phyloP scores from a whole-genome alignment of 2,888 invertebrate genomes.

The Aphelenchoides bicaudatus region DNA sequence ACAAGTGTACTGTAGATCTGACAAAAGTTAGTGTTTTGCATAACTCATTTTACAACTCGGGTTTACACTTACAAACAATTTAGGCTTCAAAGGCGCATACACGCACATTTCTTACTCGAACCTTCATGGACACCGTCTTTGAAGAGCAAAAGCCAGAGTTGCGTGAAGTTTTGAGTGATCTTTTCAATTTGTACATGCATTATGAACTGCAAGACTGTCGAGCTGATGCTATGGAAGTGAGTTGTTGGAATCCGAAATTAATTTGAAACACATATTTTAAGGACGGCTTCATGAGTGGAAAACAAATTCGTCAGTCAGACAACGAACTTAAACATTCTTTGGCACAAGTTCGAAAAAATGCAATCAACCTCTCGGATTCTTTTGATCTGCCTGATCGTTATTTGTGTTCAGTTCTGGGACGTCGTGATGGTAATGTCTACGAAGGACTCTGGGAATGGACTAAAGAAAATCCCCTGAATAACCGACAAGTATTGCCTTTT shows the following conservation, averaged over 20 bases:
- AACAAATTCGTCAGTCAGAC: conserved; percentile 18
- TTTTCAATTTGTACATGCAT: conserved; percentile 24
- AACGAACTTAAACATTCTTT: conserved; percentile 20
- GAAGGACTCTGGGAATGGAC: conserved; percentile 28
- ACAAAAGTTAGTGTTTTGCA: conserved; percentile 31
- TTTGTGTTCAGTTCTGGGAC: conserved; percentile 24
- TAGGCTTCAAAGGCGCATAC: conserved; percentile 30
- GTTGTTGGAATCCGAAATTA: conserved; percentile 1
- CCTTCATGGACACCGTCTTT: conserved; percentile 22
- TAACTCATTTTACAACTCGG: neutral
- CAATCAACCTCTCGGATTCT: conserved; percentile 23
- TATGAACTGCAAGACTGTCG: conserved; percentile 26
- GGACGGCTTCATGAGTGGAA: conserved; percentile 23
- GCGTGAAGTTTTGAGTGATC: conserved; percentile 24
- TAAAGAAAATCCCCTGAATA: conserved; percentile 21
- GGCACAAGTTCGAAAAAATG: conserved; percentile 21
- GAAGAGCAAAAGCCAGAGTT: conserved; percentile 25
- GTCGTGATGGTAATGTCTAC: conserved; percentile 27
- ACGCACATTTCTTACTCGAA: conserved; percentile 28
- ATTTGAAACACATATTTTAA: neutral
- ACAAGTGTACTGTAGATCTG: conserved; percentile 41
- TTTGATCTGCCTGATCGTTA: conserved; percentile 27
- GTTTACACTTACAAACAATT: neutral
- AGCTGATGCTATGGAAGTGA: conserved; percentile 18
- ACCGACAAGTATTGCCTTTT: conserved; percentile 1